Evolutionary conservation across 2,113 vertebrate species (phyloP).

Genomic region (Pampusana beccarii): DNA sequence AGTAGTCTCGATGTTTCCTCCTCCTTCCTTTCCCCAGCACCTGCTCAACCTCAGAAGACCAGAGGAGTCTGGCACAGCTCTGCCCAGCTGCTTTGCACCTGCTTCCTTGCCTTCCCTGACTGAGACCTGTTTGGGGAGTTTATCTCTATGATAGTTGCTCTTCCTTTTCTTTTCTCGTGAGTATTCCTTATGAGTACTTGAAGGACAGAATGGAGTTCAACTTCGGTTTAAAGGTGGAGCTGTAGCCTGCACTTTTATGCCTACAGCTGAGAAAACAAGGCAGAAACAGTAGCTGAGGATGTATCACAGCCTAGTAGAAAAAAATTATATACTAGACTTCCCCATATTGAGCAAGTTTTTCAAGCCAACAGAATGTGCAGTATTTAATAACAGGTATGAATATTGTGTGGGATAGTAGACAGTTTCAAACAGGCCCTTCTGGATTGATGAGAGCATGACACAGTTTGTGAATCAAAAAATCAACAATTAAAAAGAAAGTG

Average conservation of each 20-base stretch:
- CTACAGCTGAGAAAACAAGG: not conserved
- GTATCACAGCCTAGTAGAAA: not conserved
- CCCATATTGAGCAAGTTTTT: not conserved
- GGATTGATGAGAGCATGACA: not conserved
- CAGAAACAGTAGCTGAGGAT: not conserved
- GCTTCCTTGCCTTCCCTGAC: not conserved
- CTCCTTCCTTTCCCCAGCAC: not conserved
- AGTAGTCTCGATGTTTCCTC: rapidly evolving
- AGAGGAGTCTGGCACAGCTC: not conserved
- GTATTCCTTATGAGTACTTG: not conserved
- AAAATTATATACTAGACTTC: not conserved
- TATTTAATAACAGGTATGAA: not conserved
- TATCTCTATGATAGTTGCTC: not conserved
- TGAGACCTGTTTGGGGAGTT: not conserved
- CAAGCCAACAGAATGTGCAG: not conserved
- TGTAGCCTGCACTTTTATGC: not conserved
- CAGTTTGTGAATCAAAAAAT: not conserved
- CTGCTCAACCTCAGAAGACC: rapidly evolving
- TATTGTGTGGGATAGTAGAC: not conserved
- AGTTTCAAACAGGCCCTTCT: not conserved
- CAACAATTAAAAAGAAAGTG: not conserved
- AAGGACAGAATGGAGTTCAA: not conserved
- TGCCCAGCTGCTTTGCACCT: not conserved
- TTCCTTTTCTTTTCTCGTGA: not conserved
- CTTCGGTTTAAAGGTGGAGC: not conserved